Conservation (phyloP, 2,797 vertebrate genomes). For the Oophaga sylvatica region DNA sequence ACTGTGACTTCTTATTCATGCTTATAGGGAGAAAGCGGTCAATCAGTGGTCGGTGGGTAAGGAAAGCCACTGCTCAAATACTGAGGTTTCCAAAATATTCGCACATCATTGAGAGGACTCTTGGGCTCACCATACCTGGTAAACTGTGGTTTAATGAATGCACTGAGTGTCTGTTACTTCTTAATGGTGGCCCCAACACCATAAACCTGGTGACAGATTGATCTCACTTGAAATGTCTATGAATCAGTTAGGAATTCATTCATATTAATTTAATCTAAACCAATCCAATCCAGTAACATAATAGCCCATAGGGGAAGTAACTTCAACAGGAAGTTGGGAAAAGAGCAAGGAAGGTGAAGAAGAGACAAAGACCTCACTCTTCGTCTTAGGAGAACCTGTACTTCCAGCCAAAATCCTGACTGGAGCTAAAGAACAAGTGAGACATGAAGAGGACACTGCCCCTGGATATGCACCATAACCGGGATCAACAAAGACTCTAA, state of each 20-base stretch:
- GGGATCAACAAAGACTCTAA: background rate
- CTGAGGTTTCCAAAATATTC: too few species aligned
- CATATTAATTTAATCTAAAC: background rate
- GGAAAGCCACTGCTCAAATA: too few species aligned
- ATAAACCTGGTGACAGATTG: background rate
- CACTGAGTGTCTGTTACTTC: too few species aligned
- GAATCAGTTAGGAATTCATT: background rate
- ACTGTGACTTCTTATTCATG: too few species aligned
- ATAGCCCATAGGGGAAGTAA: background rate
- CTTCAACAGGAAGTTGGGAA: background rate
- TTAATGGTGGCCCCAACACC: background rate
- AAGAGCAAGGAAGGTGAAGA: constrained; percentile 46
- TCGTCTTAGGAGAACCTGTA: background rate
- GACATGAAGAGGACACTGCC: background rate
- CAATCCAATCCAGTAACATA: background rate
- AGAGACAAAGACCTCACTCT: constrained; percentile 1
- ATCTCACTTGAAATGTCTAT: background rate
- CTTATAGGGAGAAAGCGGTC: too few species aligned
- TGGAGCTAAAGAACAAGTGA: constrained; percentile 1
- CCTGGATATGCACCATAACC: background rate
- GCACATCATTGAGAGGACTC: too few species aligned
- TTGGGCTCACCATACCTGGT: too few species aligned
- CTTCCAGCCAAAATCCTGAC: constrained; percentile 16
- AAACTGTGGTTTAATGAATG: too few species aligned
- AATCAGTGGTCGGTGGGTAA: too few species aligned